phyloP scores from a whole-genome alignment of 2,113 vertebrate genomes.

The Hypanus sabinus region DNA sequence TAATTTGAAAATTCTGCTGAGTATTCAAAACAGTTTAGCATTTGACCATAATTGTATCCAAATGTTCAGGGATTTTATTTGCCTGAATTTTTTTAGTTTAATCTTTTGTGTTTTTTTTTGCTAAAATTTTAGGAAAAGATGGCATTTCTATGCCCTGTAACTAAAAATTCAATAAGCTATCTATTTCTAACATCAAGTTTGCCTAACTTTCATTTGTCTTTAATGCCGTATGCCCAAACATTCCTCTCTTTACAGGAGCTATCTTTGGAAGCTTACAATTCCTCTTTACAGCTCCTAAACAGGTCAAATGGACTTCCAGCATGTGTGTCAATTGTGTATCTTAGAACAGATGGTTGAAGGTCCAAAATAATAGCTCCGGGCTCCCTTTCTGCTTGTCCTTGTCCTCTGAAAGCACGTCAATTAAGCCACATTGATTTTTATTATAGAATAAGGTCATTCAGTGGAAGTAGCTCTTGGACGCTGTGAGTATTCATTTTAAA shows the following conservation, averaged over 20 bases:
- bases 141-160: neutral
- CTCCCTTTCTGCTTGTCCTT: neutral
- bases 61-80: neutral
- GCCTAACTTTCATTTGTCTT: neutral
- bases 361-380: neutral
- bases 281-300: too few species aligned
- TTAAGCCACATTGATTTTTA: neutral
- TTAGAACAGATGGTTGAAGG: neutral
- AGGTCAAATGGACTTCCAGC: neutral
- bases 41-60: constrained; percentile 11
- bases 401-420: neutral
- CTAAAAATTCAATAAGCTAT: neutral
- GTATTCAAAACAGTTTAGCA: neutral
- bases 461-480: neutral
- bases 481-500: neutral
- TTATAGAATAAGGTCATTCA: neutral
- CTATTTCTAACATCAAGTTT: neutral
- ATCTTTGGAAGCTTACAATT: neutral
- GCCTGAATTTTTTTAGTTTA: neutral
- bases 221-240: neutral
- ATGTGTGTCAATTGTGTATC: neutral
- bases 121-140: neutral
- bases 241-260: neutral
- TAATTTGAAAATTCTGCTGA: neutral
- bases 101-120: neutral